Evolutionary conservation across 1,140 invertebrate species (phyloP).

Genomic region (Myzus persicae): DNA sequence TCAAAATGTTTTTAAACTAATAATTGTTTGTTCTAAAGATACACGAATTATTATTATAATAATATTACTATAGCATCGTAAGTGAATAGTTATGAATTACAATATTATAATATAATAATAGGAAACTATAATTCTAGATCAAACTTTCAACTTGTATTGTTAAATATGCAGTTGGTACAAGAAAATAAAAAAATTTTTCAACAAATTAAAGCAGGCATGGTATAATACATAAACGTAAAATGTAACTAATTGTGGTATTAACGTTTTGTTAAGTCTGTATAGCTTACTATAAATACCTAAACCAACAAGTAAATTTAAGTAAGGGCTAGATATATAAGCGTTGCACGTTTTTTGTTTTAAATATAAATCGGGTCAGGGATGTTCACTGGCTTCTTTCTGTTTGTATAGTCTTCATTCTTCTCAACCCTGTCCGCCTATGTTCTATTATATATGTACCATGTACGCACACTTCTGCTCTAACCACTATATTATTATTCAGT

Average conservation of each 20-base stretch:
- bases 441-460: neutral
- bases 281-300: neutral
- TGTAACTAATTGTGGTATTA: neutral
- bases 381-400: slow-evolving; percentile 30
- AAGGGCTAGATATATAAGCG: neutral
- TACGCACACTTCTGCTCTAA: neutral
- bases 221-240: neutral
- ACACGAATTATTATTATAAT: neutral
- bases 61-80: neutral
- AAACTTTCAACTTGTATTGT: neutral
- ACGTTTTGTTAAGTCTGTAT: neutral
- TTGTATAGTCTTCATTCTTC: neutral
- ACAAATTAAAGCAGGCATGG: neutral
- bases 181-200: neutral
- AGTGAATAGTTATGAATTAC: neutral
- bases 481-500: neutral
- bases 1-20: neutral
- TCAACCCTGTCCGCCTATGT: neutral
- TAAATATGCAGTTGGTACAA: neutral
- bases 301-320: neutral
- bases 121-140: neutral
- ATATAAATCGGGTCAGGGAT: slow-evolving; percentile 12
- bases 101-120: neutral
- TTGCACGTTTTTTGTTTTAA: neutral
- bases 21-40: neutral